Percentiles rank a stretch among this genome's conserved stretches.
Conservation (phyloP, 2,113 vertebrate genomes). For the Thomomys bottae region DNA sequence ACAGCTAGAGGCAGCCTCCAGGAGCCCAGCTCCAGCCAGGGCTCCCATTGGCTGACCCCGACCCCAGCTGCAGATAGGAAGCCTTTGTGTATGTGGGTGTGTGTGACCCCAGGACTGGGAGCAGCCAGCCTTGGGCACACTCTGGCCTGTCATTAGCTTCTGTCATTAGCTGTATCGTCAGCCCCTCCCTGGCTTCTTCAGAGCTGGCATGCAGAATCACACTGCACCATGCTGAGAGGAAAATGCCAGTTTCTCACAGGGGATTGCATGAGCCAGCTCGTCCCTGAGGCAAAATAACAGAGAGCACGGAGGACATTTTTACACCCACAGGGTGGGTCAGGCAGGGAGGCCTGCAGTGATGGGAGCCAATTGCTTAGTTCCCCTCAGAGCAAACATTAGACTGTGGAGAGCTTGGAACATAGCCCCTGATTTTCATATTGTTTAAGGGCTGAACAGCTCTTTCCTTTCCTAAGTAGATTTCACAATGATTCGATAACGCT, state of each 20-base stretch:
- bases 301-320: too few species aligned
- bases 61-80: not conserved
- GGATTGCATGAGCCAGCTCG: too few species aligned
- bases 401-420: rapidly evolving
- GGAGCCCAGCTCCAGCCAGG: not conserved
- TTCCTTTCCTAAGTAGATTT: not conserved
- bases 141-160: too few species aligned
- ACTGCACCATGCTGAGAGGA: not conserved
- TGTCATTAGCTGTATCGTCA: not conserved
- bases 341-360: rapidly evolving
- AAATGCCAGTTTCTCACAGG: too few species aligned
- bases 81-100: too few species aligned
- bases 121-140: too few species aligned
- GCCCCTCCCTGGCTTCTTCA: not conserved
- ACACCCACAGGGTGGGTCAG: not conserved
- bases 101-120: too few species aligned
- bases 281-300: too few species aligned
- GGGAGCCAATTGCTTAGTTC: not conserved
- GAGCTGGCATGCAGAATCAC: not conserved
- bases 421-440: not conserved
- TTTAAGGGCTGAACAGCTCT: not conserved
- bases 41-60: not conserved
- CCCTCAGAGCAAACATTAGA: not conserved
- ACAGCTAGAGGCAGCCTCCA: not conserved
- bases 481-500: not conserved